A percentile compares a stretch with the other conserved stretches of the same genome.
Conservation (phyloP, 2,797 vertebrate genomes). For the Notoglanidium macrostoma region DNA sequence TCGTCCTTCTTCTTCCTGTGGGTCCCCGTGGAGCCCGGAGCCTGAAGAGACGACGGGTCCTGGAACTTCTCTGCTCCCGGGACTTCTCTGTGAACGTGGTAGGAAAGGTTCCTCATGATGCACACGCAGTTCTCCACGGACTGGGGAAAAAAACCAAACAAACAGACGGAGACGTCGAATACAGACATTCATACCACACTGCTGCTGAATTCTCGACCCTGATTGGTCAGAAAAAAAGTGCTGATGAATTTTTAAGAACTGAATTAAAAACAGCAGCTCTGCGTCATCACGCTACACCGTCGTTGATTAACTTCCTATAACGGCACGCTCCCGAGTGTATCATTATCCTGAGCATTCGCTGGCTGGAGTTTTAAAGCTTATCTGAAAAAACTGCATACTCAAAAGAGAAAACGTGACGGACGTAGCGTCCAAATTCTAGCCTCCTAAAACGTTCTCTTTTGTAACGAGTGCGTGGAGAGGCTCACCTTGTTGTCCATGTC, state of each 20-base stretch:
- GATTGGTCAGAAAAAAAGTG: too few species aligned
- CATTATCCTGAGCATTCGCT: too few species aligned
- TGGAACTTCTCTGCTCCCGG: constrained; percentile 92
- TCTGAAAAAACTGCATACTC: too few species aligned
- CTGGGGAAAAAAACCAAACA: constrained; percentile 64
- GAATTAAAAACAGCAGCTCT: too few species aligned
- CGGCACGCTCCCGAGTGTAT: too few species aligned
- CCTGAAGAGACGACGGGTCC: constrained; percentile 79
- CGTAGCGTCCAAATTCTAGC: background rate
- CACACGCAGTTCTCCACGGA: constrained; percentile 99
- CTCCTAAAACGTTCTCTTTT: background rate
- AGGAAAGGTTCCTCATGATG: constrained; percentile 98
- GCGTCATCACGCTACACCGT: background rate
- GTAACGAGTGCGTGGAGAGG: background rate
- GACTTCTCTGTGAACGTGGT: constrained; percentile 98
- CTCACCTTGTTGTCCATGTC: constrained; percentile 97
- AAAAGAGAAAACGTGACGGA: background rate
- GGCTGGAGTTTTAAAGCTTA: too few species aligned
- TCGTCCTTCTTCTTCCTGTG: constrained; percentile 97
- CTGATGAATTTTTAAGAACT: too few species aligned
- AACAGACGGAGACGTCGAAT: background rate
- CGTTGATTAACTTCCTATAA: too few species aligned
- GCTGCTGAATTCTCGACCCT: background rate
- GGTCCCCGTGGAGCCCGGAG: constrained; percentile 74
- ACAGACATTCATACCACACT: too few species aligned